Conservation (phyloP, 1,140 invertebrate genomes). For the Drosophila navojoa region DNA sequence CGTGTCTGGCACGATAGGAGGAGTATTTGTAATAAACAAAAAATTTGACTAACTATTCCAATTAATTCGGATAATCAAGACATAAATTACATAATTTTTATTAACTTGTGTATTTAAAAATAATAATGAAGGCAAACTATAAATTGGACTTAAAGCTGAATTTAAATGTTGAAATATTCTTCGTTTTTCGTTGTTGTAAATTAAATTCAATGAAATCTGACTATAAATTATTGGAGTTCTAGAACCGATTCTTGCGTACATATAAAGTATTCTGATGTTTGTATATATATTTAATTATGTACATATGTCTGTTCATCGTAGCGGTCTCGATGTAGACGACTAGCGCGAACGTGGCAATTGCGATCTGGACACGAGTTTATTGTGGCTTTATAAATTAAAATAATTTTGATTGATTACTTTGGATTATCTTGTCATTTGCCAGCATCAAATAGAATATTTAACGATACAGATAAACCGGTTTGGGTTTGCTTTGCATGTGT, state of each 20-base stretch:
- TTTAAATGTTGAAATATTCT: too few relatives aligned
- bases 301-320: neutral
- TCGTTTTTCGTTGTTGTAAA: too few relatives aligned
- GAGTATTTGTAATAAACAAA: too few relatives aligned
- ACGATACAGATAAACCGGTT: slow-evolving; percentile 81
- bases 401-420: slow-evolving; percentile 84
- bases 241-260: neutral
- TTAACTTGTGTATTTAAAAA: too few relatives aligned
- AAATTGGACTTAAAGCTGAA: too few relatives aligned
- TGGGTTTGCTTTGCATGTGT: slow-evolving; percentile 65
- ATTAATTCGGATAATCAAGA: too few relatives aligned
- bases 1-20: too few relatives aligned
- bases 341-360: slow-evolving; percentile 73
- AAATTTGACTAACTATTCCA: too few relatives aligned
- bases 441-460: slow-evolving; percentile 84
- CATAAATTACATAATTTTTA: too few relatives aligned
- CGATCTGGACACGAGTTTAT: slow-evolving; percentile 75
- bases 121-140: too few relatives aligned
- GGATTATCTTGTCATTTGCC: slow-evolving; percentile 84
- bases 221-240: neutral
- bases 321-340: slow-evolving; percentile 1
- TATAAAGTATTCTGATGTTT: neutral
- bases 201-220: neutral
- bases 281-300: slow-evolving; percentile 17
- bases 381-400: slow-evolving; percentile 83